Conservation (phyloP, 2,113 vertebrate species). For the Chloebia gouldiae region DNA sequence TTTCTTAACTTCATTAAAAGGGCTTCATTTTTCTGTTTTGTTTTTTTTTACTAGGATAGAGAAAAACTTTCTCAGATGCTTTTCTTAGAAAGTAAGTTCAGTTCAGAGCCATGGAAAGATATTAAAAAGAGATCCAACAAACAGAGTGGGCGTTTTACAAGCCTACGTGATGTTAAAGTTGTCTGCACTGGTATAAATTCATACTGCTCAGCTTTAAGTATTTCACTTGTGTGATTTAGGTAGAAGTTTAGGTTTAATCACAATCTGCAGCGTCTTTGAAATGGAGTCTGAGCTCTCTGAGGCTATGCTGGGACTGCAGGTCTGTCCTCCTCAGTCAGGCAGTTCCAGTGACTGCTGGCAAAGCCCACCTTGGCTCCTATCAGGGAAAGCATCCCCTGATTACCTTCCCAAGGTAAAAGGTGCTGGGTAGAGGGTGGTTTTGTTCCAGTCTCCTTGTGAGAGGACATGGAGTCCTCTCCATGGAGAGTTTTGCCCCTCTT, state of each 20-base stretch:
- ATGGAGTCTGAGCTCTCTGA: background rate
- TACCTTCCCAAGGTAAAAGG: background rate
- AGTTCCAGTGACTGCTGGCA: background rate
- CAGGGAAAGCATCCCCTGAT: background rate
- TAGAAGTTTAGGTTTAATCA: background rate
- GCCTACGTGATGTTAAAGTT: background rate
- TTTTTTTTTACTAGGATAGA: background rate
- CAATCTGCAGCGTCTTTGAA: background rate
- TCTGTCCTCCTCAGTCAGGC: background rate
- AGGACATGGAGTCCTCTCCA: background rate
- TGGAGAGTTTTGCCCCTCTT: background rate
- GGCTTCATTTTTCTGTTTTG: background rate
- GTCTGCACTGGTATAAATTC: background rate
- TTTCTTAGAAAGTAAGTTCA: slow-evolving; percentile 51
- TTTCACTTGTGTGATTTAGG: background rate
- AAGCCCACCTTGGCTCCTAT: background rate
- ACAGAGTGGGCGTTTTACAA: background rate
- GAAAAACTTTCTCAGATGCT: background rate
- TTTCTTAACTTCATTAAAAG: background rate
- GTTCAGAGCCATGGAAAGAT: background rate
- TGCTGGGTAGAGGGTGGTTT: background rate
- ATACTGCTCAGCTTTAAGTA: background rate
- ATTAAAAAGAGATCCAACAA: background rate
- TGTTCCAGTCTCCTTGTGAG: background rate
- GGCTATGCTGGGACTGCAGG: background rate